Evolutionary conservation across 2,888 invertebrate species (phyloP).

Genomic region (Neoitamus cyanurus): DNA sequence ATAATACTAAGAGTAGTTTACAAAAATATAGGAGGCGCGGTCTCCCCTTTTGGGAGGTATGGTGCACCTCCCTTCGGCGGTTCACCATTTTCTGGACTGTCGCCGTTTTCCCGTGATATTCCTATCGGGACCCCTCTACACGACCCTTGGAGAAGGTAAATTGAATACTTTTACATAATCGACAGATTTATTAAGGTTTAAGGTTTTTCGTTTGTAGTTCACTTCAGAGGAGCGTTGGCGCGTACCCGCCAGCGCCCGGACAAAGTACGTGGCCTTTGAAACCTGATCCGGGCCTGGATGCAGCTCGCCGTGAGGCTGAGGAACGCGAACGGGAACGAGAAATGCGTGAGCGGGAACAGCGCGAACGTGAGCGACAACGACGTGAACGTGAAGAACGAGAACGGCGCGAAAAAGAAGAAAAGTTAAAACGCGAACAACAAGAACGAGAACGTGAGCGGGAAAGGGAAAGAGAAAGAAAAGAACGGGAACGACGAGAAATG

Average conservation of each 20-base stretch:
- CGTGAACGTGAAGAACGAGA: slow-evolving; percentile 66
- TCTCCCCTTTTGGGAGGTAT: slow-evolving; percentile 86
- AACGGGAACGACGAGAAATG: slow-evolving; percentile 71
- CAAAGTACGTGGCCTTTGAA: slow-evolving; percentile 74
- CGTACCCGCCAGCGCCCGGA: slow-evolving; percentile 70
- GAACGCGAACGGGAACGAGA: slow-evolving; percentile 65
- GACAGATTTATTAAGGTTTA: background rate
- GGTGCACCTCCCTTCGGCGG: slow-evolving; percentile 75
- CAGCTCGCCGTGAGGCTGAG: slow-evolving; percentile 73
- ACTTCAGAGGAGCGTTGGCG: slow-evolving; percentile 71
- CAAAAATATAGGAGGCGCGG: slow-evolving; percentile 69
- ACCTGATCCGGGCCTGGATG: slow-evolving; percentile 72
- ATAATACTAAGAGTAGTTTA: slow-evolving; percentile 48
- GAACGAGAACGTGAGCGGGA: slow-evolving; percentile 72
- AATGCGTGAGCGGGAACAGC: slow-evolving; percentile 65
- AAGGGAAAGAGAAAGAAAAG: slow-evolving; percentile 69
- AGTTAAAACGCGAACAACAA: slow-evolving; percentile 69
- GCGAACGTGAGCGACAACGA: slow-evolving; percentile 65
- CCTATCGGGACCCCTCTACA: slow-evolving; percentile 69
- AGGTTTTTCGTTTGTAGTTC: slow-evolving; percentile 56
- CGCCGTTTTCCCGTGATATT: slow-evolving; percentile 75
- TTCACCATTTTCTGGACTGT: slow-evolving; percentile 75
- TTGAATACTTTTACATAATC: background rate
- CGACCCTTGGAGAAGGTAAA: slow-evolving; percentile 77
- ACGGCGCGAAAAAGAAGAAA: slow-evolving; percentile 68